phyloP scores from a whole-genome alignment of 2,797 vertebrate genomes.

The Falco novaeseelandiae region DNA sequence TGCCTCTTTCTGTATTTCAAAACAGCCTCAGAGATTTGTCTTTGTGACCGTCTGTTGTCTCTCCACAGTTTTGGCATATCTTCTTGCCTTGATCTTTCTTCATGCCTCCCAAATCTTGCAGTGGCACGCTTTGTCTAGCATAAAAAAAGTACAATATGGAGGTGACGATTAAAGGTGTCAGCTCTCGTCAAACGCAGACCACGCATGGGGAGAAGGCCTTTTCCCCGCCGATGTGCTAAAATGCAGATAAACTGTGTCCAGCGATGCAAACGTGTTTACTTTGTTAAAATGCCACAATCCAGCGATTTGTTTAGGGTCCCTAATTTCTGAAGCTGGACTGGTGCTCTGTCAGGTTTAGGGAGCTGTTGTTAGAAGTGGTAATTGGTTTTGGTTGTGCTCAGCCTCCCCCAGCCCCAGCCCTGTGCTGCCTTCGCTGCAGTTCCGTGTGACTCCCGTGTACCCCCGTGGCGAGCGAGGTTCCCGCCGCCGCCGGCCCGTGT shows the following conservation, averaged over 20 bases:
- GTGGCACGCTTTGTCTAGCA: constrained; percentile 7
- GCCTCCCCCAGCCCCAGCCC: not conserved
- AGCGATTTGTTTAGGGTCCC: not conserved
- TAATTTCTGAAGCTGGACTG: not conserved
- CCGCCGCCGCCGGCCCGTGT: rapidly evolving
- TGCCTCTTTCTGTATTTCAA: not conserved
- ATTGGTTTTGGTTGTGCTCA: not conserved
- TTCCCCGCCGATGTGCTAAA: not conserved
- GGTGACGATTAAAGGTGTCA: constrained; percentile 1
- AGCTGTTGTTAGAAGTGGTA: not conserved
- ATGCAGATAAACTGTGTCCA: not conserved
- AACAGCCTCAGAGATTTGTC: constrained; percentile 4
- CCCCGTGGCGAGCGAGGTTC: not conserved
- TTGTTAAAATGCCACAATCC: not conserved
- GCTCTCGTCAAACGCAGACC: not conserved
- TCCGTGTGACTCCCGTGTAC: rapidly evolving
- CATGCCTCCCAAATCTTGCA: not conserved
- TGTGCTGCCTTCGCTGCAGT: not conserved
- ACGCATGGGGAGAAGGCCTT: not conserved
- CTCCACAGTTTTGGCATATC: not conserved
- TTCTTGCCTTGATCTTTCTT: constrained; percentile 58
- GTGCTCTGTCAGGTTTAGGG: not conserved
- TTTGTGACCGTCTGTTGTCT: not conserved
- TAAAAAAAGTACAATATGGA: not conserved
- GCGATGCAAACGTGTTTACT: not conserved